Evolutionary conservation across 1,140 invertebrate species (phyloP), one percentile per base, ranked within the genome.

Genomic region (Pteromalus puparum): DNA sequence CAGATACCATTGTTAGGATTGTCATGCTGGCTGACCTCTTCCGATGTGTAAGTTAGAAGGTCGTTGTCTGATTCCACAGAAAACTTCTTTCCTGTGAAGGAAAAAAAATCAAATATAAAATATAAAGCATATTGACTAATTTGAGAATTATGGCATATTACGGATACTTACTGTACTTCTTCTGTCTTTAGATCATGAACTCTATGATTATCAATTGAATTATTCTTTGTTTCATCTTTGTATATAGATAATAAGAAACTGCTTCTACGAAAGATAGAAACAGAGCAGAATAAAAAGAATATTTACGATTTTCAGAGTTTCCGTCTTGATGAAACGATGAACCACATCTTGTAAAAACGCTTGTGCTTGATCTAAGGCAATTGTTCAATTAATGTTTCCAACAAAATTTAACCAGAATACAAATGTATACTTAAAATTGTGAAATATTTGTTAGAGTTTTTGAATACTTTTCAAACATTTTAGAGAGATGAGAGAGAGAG

Each of bases 21-120:
- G 87, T 95, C 94, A 93, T 98, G 97, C 89, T 96, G 94, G 80
- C 94, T 92, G 12, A 99, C 95, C 90, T 98, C 96, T 13, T 96
- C 95, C 13, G 95, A 89, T 15, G 94, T 95, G 88, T 95, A 98
- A 0, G 92, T 95, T 3, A 94, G 94, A 68, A 96, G 88, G 73
- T 94, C 94, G 24, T 89, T 83, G 89, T 10, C 84, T 87, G 4
- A 88, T 90, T 38, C 89, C 90, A 80, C 91, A 93, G n/a, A 5
- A 15, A 30, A 75, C 18, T 65, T 68, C 18, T 68, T 42, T 15
- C 73, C 73, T 74, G 21, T 3, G 6, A 30, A 42, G 24, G 5
- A 73, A 74, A 74, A 42, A 85, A 4, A 82, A 61, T 10, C 87
- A 38, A 68, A 85, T 86, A 80, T 87, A 81, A 7, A 86, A 65